Base-by-base conservation (phyloP, 2,113 vertebrate genomes). In the Cottus gobio region DNA sequence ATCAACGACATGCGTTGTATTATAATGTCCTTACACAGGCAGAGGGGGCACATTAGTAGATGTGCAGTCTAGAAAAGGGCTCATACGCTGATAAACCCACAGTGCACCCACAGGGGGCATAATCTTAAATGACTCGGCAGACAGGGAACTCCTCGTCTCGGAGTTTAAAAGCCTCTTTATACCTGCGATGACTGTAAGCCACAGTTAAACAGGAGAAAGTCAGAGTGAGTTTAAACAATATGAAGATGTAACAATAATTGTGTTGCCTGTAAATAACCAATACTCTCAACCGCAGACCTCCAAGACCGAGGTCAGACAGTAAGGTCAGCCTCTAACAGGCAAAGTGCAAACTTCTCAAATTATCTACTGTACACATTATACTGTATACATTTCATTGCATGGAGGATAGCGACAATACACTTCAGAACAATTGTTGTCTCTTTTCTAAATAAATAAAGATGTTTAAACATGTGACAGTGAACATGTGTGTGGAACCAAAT, bases 61-160 rank as follows among this genome's bases (percentile, higher is more conserved):
- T 71, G 66, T 54, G 68, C 71, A 64, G 69, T 75, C 68, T 77
- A 15, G 69, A 75, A 65, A 82, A 83, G 63, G 48, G 65, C 48
- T 67, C 74, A 63, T 57, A 81, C 39, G 34, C 63, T 81, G 54
- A 82, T 80, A 87, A 82, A 87, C 62, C 81, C 77, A 82, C 64
- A 80, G 78, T 82, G 70, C 70, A 80, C 78, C 84, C 88, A 86
- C 81, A 87, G 84, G 82, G 72, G 71, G 72, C 77, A 90, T 89
- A 79, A 85, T 88, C 74, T 82, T 84, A 85, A 85, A 89, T 78
- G 78, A 87, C 84, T 77, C 52, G 1, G 31, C 57, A 71, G 64
- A 82, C 52, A 62, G 72, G 62, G 65, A 75, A 60, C 68, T 86
- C 61, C 69, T 84, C 71, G 61, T 82, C 66, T 66, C 30, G 4